Evolutionary conservation across 2,797 vertebrate genomes (phyloP).

Genomic region (Peromyscus melanophrys): DNA sequence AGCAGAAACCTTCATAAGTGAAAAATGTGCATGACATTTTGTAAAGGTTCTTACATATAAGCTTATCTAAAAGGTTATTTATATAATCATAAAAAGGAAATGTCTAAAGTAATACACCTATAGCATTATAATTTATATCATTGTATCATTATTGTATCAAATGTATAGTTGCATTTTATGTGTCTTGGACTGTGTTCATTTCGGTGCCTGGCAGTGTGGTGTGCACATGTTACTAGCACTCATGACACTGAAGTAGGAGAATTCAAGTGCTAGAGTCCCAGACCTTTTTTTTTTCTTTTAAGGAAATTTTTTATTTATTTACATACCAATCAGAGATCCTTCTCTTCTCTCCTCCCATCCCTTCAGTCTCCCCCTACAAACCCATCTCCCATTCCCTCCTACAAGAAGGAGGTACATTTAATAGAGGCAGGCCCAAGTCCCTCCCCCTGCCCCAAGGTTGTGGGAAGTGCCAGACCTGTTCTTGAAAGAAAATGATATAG

Average conservation of each 20-base stretch:
- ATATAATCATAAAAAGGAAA: background rate
- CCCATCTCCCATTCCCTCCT: too few species aligned
- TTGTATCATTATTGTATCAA: background rate
- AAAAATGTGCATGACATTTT: constrained; percentile 34
- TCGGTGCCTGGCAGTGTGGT: background rate
- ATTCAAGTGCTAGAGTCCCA: background rate
- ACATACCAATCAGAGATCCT: too few species aligned
- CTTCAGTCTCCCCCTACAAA: too few species aligned
- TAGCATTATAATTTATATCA: background rate
- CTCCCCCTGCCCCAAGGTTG: too few species aligned
- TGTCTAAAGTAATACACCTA: background rate
- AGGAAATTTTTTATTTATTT: too few species aligned
- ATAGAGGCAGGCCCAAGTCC: too few species aligned
- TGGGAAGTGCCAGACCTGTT: background rate
- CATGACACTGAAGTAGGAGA: background rate
- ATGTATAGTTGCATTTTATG: background rate
- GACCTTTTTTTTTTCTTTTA: background rate
- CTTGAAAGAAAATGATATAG: background rate
- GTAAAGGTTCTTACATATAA: background rate
- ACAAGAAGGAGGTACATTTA: too few species aligned
- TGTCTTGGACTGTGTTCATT: background rate
- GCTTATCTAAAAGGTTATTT: background rate
- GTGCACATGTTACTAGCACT: background rate
- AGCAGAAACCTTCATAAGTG: background rate
- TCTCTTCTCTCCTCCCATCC: too few species aligned